phyloP scores from a whole-genome alignment of 2,888 invertebrate genomes.

The Plebejus anna region DNA sequence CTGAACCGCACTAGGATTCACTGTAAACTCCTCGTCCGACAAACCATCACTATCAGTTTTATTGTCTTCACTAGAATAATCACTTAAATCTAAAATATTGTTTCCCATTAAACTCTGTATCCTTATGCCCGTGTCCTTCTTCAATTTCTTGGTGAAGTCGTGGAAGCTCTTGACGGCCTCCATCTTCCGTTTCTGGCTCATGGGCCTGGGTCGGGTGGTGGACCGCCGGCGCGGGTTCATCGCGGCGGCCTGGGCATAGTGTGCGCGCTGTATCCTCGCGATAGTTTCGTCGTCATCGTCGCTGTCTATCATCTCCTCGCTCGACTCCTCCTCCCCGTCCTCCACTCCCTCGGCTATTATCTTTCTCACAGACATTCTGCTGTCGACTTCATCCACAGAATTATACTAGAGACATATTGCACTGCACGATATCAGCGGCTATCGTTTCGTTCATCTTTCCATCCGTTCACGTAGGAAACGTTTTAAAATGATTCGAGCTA shows the following conservation, averaged over 20 bases:
- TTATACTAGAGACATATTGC: conserved; percentile 31
- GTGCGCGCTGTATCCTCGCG: conserved; percentile 70
- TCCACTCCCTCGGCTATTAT: conserved; percentile 58
- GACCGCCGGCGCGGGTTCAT: conserved; percentile 64
- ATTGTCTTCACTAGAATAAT: conserved; percentile 70
- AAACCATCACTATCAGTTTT: conserved; percentile 73
- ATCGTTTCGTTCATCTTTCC: conserved; percentile 7
- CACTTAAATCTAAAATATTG: conserved; percentile 72
- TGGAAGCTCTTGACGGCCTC: conserved; percentile 76
- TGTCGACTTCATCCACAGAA: conserved; percentile 55
- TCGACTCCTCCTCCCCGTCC: conserved; percentile 60
- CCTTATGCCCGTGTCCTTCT: conserved; percentile 74
- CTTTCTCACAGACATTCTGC: conserved; percentile 53
- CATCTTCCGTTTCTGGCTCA: conserved; percentile 75
- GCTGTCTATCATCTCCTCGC: conserved; percentile 64
- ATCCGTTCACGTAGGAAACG: neutral
- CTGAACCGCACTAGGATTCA: conserved; percentile 69
- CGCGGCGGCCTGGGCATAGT: conserved; percentile 70
- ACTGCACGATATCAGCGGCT: conserved; percentile 4
- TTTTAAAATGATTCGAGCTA: neutral
- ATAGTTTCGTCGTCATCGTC: conserved; percentile 75
- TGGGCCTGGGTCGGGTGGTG: conserved; percentile 59
- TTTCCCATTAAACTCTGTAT: conserved; percentile 74
- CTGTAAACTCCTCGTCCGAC: conserved; percentile 73
- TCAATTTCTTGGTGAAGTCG: conserved; percentile 74